Evolutionary conservation across 1,140 invertebrate genomes (phyloP).

Genomic region (Chelonus insularis): DNA sequence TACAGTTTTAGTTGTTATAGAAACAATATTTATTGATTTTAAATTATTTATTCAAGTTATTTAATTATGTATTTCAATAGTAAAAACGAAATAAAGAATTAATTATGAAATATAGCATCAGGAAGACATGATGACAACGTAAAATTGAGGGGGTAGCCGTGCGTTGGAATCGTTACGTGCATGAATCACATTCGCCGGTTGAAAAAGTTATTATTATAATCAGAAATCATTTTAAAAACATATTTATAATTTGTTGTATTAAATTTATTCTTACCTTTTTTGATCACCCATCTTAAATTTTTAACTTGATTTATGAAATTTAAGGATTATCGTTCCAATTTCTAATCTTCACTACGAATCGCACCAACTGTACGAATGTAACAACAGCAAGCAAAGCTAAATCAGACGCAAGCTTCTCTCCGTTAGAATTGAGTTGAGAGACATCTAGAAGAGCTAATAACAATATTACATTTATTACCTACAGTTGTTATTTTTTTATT

Average conservation of each 20-base stretch:
- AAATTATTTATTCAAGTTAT: not conserved
- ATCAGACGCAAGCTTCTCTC: no score
- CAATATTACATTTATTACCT: no score
- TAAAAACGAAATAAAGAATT: not conserved
- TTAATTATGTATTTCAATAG: not conserved
- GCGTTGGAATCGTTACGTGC: conserved; percentile 26
- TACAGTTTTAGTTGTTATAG: not conserved
- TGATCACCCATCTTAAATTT: conserved; percentile 47
- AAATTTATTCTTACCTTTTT: conserved; percentile 45
- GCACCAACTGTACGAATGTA: no score
- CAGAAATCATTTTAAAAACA: conserved; percentile 10
- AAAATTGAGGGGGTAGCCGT: conserved; percentile 50
- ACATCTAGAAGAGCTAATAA: no score
- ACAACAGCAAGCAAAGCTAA: no score
- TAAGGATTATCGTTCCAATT: no score
- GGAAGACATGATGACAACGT: conserved; percentile 60
- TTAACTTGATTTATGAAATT: not conserved
- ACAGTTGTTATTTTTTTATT: no score
- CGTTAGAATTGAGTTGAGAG: no score
- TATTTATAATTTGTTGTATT: not conserved
- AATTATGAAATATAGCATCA: conserved; percentile 34
- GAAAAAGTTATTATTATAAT: conserved; percentile 14
- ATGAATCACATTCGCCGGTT: conserved; percentile 12
- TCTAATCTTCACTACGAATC: no score
- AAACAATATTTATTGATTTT: not conserved